A percentile compares a stretch with the other conserved stretches of the same genome.
Conservation (phyloP, 2,888 invertebrate genomes). For the Ametastegia equiseti region DNA sequence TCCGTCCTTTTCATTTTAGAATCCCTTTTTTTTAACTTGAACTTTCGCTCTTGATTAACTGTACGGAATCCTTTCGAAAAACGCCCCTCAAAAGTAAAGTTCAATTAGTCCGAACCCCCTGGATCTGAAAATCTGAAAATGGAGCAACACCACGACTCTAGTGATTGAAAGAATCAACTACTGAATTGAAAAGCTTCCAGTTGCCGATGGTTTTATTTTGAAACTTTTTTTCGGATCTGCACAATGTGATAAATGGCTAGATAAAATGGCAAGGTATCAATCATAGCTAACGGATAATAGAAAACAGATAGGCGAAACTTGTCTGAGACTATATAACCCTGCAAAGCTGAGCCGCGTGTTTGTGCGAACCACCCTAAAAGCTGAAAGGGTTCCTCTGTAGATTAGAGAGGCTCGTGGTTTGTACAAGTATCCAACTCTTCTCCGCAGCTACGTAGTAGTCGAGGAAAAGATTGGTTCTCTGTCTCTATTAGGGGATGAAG, state of each 20-base stretch:
- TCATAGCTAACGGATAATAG: background rate
- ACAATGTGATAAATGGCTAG: background rate
- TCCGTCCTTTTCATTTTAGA: no score
- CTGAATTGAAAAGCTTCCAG: no score
- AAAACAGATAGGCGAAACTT: background rate
- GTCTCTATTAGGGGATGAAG: conserved; percentile 58
- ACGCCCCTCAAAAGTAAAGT: no score
- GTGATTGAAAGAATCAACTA: no score
- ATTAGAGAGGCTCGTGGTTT: conserved; percentile 64
- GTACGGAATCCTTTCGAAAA: no score
- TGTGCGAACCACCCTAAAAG: conserved; percentile 66
- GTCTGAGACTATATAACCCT: background rate
- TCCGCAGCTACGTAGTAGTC: no score
- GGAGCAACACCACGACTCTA: background rate
- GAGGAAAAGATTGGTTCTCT: conserved; percentile 65
- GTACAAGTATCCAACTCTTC: conserved; percentile 57
- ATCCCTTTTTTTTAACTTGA: no score
- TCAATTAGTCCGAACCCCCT: no score
- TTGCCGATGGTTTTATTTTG: no score
- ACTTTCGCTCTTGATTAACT: no score
- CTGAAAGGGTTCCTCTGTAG: conserved; percentile 70
- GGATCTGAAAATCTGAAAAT: no score
- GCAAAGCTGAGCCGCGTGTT: conserved; percentile 56
- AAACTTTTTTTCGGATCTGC: background rate
- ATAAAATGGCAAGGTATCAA: background rate